Evolutionary conservation across 2,113 vertebrate species (phyloP), one percentile per base, ranked within the genome.

Genomic region (Corythornis cristatus): DNA sequence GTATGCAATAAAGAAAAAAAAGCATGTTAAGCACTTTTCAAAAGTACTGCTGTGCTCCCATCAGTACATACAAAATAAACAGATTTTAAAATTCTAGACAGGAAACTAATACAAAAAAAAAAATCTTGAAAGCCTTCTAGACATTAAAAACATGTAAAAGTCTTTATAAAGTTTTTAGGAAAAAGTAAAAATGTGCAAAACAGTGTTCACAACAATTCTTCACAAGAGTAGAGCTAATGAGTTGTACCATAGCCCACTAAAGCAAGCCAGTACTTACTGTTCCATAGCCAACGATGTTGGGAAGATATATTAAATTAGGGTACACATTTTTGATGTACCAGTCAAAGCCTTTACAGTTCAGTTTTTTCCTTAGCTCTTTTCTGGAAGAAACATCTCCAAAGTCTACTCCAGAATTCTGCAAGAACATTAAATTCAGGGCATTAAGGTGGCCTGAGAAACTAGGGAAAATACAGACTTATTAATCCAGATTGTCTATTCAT

Each of bases 261-360:
- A 66, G 20, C 48, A 35, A 50, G 12, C 53, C 43, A 22, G 11
- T 75, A 94, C 92, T 6, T 92, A 96, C 93, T 82, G 71, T 88
- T 89, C 85, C 93, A 0, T 95, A 97, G 66, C 48, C 88, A 68
- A 94, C 77, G 58, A 97, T 33, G 57, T 46, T 81, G 43, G 7
- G 56, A 54, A 89, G 31, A 31, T 78, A 83, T 62, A 92, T 48
- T 79, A 97, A 92, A 33, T 56, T 12, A 11, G 94, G 93, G 25
- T 97, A 96, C 37, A 97, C 10, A 8, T 87, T 97, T 88, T 96
- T 95, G 76, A 97, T 92, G 78, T 97, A 94, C 95, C 94, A 97
- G 75, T 90, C 96, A 91, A 97, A 97, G 50, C 60, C 79, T 92
- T 91, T 95, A 81, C 94, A 97, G 43, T 96, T 96, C 82, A 97